Evolutionary conservation across 1,140 invertebrate genomes (phyloP).

Genomic region (Eubasilissa regina): DNA sequence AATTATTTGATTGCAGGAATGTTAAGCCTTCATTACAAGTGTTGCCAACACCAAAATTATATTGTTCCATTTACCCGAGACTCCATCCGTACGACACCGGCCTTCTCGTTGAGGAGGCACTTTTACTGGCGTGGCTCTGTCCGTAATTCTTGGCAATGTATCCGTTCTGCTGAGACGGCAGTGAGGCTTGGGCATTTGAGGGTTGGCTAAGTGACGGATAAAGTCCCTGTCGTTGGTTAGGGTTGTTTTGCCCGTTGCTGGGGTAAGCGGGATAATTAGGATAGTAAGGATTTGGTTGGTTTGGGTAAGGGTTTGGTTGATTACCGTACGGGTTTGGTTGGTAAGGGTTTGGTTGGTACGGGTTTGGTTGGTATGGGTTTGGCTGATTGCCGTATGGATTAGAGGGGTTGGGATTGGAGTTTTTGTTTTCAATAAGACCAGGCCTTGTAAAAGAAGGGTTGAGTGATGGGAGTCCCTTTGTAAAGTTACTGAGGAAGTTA

Average conservation of each 20-base stretch:
- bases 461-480: conserved; percentile 51
- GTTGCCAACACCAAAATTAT: conserved; percentile 41
- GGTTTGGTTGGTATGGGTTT: conserved; percentile 23
- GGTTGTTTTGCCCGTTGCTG: conserved; percentile 18
- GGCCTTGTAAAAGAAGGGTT: conserved; percentile 52
- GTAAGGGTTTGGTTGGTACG: conserved; percentile 26
- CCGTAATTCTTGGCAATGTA: conserved; percentile 67
- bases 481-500: conserved; percentile 57
- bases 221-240: conserved; percentile 14
- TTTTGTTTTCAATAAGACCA: conserved; percentile 57
- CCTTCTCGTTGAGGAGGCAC: conserved; percentile 64
- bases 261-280: background rate
- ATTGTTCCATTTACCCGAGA: conserved; percentile 64
- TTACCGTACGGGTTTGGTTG: conserved; percentile 35
- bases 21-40: background rate
- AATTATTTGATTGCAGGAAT: background rate
- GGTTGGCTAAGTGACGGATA: conserved; percentile 34
- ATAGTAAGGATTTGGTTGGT: conserved; percentile 24
- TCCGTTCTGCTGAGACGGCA: conserved; percentile 49
- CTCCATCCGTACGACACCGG: conserved; percentile 68
- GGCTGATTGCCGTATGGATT: conserved; percentile 48
- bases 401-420: conserved; percentile 47
- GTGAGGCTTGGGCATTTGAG: conserved; percentile 18
- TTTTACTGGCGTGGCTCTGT: conserved; percentile 59
- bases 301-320: conserved; percentile 24